Percentiles rank a stretch among this genome's conserved stretches.
phyloP scores from a whole-genome alignment of 1,140 invertebrate species.

The Rhopalosiphum maidis region DNA sequence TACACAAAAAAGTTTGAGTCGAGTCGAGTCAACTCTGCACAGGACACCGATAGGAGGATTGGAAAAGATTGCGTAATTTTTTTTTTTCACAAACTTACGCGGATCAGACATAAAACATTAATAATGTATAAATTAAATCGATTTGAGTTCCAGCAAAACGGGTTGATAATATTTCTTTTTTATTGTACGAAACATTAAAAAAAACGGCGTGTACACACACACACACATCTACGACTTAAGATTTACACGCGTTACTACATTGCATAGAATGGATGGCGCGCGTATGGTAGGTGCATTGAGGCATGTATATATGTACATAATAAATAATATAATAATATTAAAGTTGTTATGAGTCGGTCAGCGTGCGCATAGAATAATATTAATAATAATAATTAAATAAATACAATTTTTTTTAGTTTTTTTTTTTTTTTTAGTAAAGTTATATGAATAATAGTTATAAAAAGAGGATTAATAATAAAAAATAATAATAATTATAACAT shows the following conservation, averaged over 20 bases:
- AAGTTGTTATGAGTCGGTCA: constrained; percentile 21
- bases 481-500: constrained; percentile 51
- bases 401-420: background rate
- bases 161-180: background rate
- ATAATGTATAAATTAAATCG: background rate
- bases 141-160: background rate
- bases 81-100: background rate
- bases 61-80: background rate
- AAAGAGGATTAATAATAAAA: background rate
- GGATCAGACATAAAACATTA: background rate
- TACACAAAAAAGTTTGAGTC: background rate
- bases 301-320: background rate
- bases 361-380: constrained; percentile 28
- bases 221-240: background rate
- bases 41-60: background rate
- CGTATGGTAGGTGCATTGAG: background rate
- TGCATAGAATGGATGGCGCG: background rate
- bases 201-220: background rate
- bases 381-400: constrained; percentile 40
- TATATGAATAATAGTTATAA: constrained; percentile 47
- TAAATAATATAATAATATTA: background rate
- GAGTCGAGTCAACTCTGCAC: background rate
- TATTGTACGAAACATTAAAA: background rate
- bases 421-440: background rate
- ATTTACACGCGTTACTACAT: background rate